Evolutionary conservation across 2,888 invertebrate genomes (phyloP).

Genomic region (Barypeithes pellucidus): DNA sequence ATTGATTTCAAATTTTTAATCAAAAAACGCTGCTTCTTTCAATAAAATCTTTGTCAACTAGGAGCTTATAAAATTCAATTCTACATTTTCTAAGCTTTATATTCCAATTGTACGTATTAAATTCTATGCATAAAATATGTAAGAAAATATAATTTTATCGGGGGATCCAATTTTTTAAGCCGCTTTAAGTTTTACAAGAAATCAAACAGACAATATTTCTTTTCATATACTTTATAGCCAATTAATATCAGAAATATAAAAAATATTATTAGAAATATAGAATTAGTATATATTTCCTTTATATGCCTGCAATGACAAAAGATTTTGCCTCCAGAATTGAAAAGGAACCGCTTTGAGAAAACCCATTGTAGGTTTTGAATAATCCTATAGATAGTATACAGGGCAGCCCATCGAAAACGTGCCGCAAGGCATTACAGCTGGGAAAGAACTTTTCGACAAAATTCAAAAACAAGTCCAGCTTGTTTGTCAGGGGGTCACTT

Average conservation of each 20-base stretch:
- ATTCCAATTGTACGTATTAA: neutral
- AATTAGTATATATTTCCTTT: too few relatives aligned
- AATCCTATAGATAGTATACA: too few relatives aligned
- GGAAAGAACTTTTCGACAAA: too few relatives aligned
- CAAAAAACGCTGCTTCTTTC: neutral
- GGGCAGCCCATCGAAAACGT: too few relatives aligned
- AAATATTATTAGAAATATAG: too few relatives aligned
- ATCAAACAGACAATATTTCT: neutral
- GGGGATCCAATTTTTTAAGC: neutral
- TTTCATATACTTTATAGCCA: neutral
- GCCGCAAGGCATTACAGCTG: too few relatives aligned
- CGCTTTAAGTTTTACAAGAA: neutral
- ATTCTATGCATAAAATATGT: neutral
- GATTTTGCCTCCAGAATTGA: too few relatives aligned
- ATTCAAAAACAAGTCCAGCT: too few relatives aligned
- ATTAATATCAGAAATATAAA: neutral
- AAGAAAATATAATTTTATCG: neutral
- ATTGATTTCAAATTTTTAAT: neutral
- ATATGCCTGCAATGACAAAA: too few relatives aligned
- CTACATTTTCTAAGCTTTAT: neutral
- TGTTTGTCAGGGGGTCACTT: too few relatives aligned
- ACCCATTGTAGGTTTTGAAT: too few relatives aligned
- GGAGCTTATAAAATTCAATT: slow-evolving; percentile 8
- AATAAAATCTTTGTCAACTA: slow-evolving; percentile 6
- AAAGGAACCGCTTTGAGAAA: too few relatives aligned